Conservation (phyloP, 23 tunicate species). For the Phallusia fumigata region DNA sequence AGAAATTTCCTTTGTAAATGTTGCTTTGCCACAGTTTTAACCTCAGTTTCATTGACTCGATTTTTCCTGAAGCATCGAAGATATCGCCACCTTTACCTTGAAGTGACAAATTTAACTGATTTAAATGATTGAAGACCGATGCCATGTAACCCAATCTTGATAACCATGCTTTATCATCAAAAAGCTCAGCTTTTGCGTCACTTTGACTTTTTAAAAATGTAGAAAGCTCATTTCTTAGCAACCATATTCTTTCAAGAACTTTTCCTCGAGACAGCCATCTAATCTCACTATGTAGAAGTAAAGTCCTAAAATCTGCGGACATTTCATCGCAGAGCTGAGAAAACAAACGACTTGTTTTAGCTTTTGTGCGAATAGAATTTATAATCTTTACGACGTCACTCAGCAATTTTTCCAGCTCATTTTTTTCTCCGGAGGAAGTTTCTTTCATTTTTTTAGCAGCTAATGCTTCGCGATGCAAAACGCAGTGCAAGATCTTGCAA, state of each 20-base stretch:
- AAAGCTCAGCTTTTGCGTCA: no score
- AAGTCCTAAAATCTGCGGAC: slow-evolving; percentile 30
- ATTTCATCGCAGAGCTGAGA: slow-evolving; percentile 35
- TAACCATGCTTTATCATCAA: slow-evolving; percentile 12
- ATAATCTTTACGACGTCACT: slow-evolving; percentile 40
- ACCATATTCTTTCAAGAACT: slow-evolving; percentile 11
- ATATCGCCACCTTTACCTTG: slow-evolving; percentile 51
- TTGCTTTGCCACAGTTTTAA: slow-evolving; percentile 36
- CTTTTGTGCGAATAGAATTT: slow-evolving; percentile 44
- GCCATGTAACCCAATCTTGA: slow-evolving; percentile 27
- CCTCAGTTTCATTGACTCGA: slow-evolving; percentile 28
- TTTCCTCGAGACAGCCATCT: neutral
- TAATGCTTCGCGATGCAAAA: no score
- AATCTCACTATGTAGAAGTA: no score
- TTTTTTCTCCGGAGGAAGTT: slow-evolving; percentile 12
- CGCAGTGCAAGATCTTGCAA: slow-evolving; percentile 16
- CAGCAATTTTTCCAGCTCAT: slow-evolving; percentile 3
- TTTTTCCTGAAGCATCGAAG: slow-evolving; percentile 30
- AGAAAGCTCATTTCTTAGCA: neutral
- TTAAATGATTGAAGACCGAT: slow-evolving; percentile 42
- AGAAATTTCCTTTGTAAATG: slow-evolving; percentile 33
- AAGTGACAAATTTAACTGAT: slow-evolving; percentile 47
- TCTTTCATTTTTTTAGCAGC: neutral
- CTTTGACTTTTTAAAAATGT: no score
- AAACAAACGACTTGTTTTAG: slow-evolving; percentile 33